Percentiles rank a stretch among this genome's conserved stretches.
These are phyloP conservation scores for Speoplatyrhinus poulsoni DNA, from an alignment of 2,113 vertebrate species.

Conservation along the genomic window DNA sequence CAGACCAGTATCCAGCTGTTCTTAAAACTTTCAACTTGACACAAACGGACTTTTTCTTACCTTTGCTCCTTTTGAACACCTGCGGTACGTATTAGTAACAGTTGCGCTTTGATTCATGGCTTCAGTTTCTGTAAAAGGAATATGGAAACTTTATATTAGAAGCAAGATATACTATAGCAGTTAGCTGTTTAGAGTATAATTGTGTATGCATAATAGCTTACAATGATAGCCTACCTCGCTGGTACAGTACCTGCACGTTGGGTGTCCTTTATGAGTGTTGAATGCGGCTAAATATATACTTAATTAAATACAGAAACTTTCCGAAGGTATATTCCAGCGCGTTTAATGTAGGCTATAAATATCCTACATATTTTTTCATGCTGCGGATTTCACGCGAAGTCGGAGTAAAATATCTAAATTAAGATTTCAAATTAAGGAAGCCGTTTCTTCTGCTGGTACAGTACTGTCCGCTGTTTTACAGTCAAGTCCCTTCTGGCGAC, in stretches of 20 bases:
- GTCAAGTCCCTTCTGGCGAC: too few relatives aligned
- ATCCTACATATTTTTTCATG: not conserved
- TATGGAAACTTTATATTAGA: not conserved
- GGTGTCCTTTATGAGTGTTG: not conserved
- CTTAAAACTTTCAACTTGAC: conserved; percentile 4
- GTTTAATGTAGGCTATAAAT: not conserved
- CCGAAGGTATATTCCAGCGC: conserved; percentile 28
- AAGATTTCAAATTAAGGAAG: too few relatives aligned
- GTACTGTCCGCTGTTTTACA: too few relatives aligned
- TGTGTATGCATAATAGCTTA: too few relatives aligned
- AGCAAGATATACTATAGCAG: not conserved
- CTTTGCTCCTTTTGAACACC: conserved; percentile 78
- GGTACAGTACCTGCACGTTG: not conserved
- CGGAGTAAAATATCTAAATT: not conserved
- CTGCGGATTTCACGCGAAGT: not conserved
- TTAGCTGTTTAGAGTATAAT: too few relatives aligned
- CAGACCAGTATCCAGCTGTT: not conserved
- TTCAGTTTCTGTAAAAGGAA: conserved; percentile 38
- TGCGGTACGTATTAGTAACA: conserved; percentile 73
- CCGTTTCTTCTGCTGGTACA: too few relatives aligned
- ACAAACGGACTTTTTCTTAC: conserved; percentile 51
- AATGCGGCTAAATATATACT: not conserved
- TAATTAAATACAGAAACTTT: not conserved
- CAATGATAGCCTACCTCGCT: conserved; percentile 25
- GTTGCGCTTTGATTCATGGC: conserved; percentile 81